Evolutionary conservation across 2,113 vertebrate species (phyloP).

Genomic region (Ictalurus furcatus): DNA sequence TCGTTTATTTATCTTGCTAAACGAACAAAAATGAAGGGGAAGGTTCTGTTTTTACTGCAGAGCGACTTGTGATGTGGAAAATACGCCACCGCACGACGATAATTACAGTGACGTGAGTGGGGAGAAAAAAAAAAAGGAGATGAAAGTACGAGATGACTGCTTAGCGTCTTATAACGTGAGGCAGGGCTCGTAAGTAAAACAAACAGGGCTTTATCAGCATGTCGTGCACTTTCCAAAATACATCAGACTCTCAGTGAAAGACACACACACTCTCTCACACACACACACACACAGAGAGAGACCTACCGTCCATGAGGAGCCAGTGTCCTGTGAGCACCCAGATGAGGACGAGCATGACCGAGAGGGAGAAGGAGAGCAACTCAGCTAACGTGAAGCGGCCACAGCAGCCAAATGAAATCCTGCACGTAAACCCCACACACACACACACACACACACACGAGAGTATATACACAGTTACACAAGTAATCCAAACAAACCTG

Average conservation of each 20-base stretch:
- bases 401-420: constrained; percentile 98
- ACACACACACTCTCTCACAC: not conserved
- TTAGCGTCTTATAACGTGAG: not conserved
- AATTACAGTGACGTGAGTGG: not conserved
- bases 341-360: constrained; percentile 96
- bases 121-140: not conserved
- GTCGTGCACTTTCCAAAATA: not conserved
- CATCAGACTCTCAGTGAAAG: not conserved
- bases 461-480: not conserved
- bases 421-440: constrained; percentile 60
- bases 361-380: constrained; percentile 93
- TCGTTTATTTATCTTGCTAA: too few species aligned
- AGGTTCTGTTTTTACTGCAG: not conserved
- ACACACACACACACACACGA: not conserved
- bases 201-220: not conserved
- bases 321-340: constrained; percentile 99
- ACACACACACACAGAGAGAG: not conserved
- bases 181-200: not conserved
- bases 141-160: not conserved
- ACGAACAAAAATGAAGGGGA: not conserved
- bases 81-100: not conserved
- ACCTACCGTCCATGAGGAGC: constrained; percentile 96
- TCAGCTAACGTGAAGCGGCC: constrained; percentile 98
- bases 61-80: not conserved
- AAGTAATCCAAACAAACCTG: not conserved